Evolutionary conservation across 2,888 invertebrate genomes (phyloP).

Genomic region (Lampropteryx suffumata): DNA sequence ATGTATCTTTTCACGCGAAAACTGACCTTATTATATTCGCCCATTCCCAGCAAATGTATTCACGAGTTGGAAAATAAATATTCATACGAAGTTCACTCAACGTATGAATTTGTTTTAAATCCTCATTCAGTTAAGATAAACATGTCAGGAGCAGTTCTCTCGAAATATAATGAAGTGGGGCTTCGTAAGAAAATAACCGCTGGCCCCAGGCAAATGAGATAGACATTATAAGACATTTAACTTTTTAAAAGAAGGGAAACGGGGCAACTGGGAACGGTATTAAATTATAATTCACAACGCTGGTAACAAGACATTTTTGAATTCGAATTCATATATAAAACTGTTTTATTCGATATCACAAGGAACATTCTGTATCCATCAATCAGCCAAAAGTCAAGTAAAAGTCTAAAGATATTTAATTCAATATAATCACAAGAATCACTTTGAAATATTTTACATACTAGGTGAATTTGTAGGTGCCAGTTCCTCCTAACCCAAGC

Average conservation of each 20-base stretch:
- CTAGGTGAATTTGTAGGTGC: too few species aligned
- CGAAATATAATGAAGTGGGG: constrained; percentile 55
- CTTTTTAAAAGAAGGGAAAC: constrained; percentile 33
- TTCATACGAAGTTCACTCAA: constrained; percentile 14
- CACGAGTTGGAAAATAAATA: constrained; percentile 20
- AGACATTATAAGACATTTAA: constrained; percentile 44
- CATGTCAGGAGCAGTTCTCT: constrained; percentile 59
- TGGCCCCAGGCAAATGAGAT: constrained; percentile 54
- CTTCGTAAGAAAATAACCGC: constrained; percentile 49
- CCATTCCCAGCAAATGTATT: neutral
- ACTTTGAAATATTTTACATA: too few species aligned
- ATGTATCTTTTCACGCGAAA: neutral
- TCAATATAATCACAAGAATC: too few species aligned
- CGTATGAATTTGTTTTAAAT: constrained; percentile 29
- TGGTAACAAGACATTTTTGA: too few species aligned
- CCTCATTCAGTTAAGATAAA: constrained; percentile 42
- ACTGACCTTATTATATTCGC: neutral
- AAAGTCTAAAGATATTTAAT: too few species aligned
- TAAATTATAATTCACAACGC: too few species aligned
- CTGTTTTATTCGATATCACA: too few species aligned
- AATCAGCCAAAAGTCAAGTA: too few species aligned
- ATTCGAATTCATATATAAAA: too few species aligned
- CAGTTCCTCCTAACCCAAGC: too few species aligned
- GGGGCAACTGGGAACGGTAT: too few species aligned
- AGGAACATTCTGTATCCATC: too few species aligned